Conservation (phyloP, 2,888 invertebrate genomes). For the Leucophora obtusa region DNA sequence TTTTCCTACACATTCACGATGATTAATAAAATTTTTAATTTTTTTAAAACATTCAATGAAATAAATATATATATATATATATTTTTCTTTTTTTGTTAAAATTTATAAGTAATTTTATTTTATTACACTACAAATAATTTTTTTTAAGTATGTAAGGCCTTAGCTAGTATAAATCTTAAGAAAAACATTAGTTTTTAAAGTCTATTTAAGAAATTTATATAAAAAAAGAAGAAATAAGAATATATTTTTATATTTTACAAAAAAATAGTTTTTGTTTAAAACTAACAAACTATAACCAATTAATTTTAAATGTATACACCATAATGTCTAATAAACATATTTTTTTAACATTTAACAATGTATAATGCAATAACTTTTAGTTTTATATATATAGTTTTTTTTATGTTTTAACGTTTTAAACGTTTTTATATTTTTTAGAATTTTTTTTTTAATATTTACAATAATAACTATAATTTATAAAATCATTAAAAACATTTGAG, state of each 20-base stretch:
- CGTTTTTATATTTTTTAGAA: slow-evolving; percentile 11
- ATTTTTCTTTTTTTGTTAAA: neutral
- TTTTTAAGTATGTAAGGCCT: slow-evolving; percentile 42
- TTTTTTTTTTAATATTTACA: slow-evolving; percentile 15
- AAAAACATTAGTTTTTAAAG: slow-evolving; percentile 38
- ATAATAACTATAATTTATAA: neutral
- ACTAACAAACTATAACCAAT: neutral
- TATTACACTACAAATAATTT: slow-evolving; percentile 3
- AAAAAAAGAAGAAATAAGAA: slow-evolving; percentile 10
- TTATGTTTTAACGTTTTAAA: slow-evolving; percentile 28
- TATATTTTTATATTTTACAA: slow-evolving; percentile 50
- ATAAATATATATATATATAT: neutral
- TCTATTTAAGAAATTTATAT: slow-evolving; percentile 5
- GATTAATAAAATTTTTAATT: neutral
- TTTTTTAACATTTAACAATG: neutral
- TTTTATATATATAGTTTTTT: neutral
- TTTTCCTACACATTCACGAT: no score
- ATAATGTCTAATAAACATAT: neutral
- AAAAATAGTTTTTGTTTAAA: slow-evolving; percentile 22
- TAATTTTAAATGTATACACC: slow-evolving; percentile 8
- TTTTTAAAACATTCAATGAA: slow-evolving; percentile 22
- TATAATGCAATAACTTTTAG: slow-evolving; percentile 2
- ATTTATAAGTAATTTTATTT: slow-evolving; percentile 7
- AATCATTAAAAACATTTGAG: no score
- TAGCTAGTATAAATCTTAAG: slow-evolving; percentile 58